phyloP scores from a whole-genome alignment of 1,140 invertebrate genomes.

The Papilio helenus region DNA sequence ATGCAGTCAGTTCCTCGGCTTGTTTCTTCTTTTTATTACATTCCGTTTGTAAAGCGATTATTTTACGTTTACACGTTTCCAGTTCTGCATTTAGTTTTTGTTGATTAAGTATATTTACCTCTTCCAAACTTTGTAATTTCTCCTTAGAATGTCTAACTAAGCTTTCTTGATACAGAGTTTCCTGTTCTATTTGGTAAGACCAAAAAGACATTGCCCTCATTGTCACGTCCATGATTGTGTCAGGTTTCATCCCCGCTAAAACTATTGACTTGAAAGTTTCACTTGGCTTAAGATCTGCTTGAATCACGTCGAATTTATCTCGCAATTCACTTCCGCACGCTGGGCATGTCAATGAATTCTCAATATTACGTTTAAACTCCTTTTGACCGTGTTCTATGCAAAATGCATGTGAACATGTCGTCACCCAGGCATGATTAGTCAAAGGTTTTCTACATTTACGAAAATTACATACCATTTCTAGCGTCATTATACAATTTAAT shows the following conservation, averaged over 20 bases:
- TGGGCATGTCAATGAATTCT: constrained; percentile 76
- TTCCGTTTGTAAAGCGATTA: constrained; percentile 72
- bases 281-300: constrained; percentile 80
- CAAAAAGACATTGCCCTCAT: constrained; percentile 83
- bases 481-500: constrained; percentile 55
- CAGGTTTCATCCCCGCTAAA: constrained; percentile 80
- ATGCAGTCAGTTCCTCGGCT: constrained; percentile 72
- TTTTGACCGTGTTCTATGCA: constrained; percentile 81
- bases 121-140: constrained; percentile 75
- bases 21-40: constrained; percentile 76
- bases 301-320: constrained; percentile 82
- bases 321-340: constrained; percentile 79
- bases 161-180: constrained; percentile 78
- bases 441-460: constrained; percentile 81
- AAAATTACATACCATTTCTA: constrained; percentile 82
- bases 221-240: constrained; percentile 81
- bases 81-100: constrained; percentile 79
- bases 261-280: constrained; percentile 83
- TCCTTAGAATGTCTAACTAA: constrained; percentile 76
- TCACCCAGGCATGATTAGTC: constrained; percentile 81
- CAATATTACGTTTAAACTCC: constrained; percentile 77
- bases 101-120: constrained; percentile 72
- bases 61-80: constrained; percentile 76
- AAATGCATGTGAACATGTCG: constrained; percentile 83
- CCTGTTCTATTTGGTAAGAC: constrained; percentile 82